Evolutionary conservation across 1,140 invertebrate genomes (phyloP), one percentile per base, ranked within the genome.

Genomic region (Acromyrmex charruanus): DNA sequence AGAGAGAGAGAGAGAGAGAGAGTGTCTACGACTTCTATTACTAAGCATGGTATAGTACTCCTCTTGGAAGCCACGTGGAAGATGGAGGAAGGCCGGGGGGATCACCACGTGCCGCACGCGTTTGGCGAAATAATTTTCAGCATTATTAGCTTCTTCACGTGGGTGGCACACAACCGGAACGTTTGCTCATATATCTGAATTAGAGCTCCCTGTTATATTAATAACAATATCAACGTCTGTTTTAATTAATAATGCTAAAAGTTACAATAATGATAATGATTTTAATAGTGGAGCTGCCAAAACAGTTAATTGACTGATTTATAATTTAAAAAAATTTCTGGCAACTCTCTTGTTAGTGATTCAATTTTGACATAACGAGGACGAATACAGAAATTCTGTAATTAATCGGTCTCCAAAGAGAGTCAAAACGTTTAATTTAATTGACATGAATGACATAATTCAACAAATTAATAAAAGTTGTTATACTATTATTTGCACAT

Each of bases 31-130:
- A 84, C 63, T 58, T 86, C 28, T 63, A 39, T 61, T 74, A 84
- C 35, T 31, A 16, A 66, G 66, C 77, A 31, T n/a, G 31, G n/a
- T 74, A 72, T 59, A 59, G 28, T 18, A 7, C 68, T 21, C 16
- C 21, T 61, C 51, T 39, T n/a, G 68, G 25, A 31, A 82, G 55
- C 69, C 80, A 84, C 80, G 80, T 84, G 80, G 69, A 84, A 14
- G 18, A 72, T 55, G 35, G 4, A 31, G 28, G 16, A 31, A 21
- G 3, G 68, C 5, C 39, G 35, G 12, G 55, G 28, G 44, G n/a
- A 74, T n/a, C 35, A 39, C 25, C 69, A 49, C 69, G 69, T 63
- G 80, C 18, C 44, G 12, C 14, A 59, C 35, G 21, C 66, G 44
- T 39, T 59, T 82, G 51, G 35, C 35, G 53, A 59, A 82, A 59